Evolutionary conservation across 2,113 vertebrate genomes (phyloP).

Genomic region (Acrocephalus kingi): DNA sequence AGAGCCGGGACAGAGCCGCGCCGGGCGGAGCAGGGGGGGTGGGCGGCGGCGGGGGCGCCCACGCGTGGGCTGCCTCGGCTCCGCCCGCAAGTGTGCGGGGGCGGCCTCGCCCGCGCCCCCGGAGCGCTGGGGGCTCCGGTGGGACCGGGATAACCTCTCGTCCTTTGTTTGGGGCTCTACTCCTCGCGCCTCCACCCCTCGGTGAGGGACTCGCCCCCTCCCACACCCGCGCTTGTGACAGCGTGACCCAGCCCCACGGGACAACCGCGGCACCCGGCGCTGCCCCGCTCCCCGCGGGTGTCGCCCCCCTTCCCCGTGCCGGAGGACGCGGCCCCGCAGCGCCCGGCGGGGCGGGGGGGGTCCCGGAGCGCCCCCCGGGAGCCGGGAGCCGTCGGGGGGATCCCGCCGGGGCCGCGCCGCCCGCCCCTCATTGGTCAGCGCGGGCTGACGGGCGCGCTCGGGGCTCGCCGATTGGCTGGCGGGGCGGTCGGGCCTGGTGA

Average conservation of each 20-base stretch:
- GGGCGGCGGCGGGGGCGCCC: background rate
- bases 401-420: background rate
- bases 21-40: background rate
- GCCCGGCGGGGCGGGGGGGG: background rate
- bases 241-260: background rate
- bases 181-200: too few species aligned
- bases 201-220: background rate
- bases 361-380: background rate
- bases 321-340: too few species aligned
- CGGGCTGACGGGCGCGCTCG: background rate
- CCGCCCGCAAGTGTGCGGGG: background rate
- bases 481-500: background rate
- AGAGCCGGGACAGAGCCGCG: conserved; percentile 54
- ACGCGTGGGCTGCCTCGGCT: background rate
- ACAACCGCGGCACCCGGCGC: background rate
- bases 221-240: background rate
- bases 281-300: background rate
- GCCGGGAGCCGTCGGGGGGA: conserved; percentile 13
- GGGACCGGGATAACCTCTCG: background rate
- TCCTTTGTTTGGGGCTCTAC: background rate
- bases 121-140: background rate
- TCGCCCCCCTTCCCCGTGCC: accelerated
- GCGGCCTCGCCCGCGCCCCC: background rate
- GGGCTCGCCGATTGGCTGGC: background rate
- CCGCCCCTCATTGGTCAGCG: background rate